These are phyloP conservation scores for Illadopsis cleaveri DNA, from an alignment of 2,113 vertebrate genomes.

Conservation along the genomic window DNA sequence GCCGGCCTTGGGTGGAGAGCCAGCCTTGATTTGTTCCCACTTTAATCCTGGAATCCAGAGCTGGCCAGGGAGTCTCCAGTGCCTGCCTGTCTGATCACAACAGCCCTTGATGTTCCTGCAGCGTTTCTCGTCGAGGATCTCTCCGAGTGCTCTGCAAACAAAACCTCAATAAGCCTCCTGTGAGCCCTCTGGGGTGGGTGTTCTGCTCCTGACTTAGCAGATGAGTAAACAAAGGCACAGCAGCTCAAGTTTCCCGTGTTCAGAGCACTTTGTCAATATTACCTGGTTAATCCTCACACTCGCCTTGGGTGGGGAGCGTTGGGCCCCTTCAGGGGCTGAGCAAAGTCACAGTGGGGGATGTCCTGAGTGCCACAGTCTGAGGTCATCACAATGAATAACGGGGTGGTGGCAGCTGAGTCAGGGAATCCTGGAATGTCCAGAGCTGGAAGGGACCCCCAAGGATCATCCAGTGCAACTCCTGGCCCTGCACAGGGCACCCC, in stretches of 20 bases:
- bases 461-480: neutral
- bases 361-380: rapidly evolving
- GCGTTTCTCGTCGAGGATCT: neutral
- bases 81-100: neutral
- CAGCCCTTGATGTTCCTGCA: neutral
- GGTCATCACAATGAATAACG: rapidly evolving
- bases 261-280: neutral
- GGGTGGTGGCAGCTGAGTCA: neutral
- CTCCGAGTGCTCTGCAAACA: constrained; percentile 43
- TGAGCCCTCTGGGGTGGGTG: neutral
- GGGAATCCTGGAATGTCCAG: neutral
- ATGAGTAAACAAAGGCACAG: constrained; percentile 37
- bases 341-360: neutral
- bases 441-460: neutral
- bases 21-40: neutral
- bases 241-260: neutral
- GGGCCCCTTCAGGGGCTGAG: neutral
- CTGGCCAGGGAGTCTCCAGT: neutral
- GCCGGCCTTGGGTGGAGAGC: neutral
- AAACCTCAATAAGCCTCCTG: constrained; percentile 4
- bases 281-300: neutral
- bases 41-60: neutral
- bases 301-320: neutral
- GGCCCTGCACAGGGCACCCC: neutral
- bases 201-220: constrained; percentile 3